Conservation (phyloP, 2,113 vertebrate species). For the Merops nubicus region DNA sequence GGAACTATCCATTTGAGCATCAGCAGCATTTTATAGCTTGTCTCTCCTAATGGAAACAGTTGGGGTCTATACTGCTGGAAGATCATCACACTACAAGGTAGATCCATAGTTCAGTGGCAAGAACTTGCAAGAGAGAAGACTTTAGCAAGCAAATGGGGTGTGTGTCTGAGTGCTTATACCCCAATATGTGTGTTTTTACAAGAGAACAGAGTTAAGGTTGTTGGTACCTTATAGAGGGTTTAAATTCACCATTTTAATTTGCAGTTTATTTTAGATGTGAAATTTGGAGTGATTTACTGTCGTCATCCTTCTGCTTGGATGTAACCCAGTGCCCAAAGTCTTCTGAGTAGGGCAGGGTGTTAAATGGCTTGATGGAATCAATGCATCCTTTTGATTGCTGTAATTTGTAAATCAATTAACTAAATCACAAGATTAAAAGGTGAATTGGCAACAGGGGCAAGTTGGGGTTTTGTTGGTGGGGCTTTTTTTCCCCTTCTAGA, state of each 20-base stretch:
- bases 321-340: background rate
- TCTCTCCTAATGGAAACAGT: background rate
- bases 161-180: background rate
- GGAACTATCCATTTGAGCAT: background rate
- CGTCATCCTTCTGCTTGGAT: rapidly evolving
- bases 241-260: background rate
- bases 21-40: background rate
- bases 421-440: background rate
- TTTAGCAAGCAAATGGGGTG: background rate
- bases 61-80: background rate
- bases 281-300: too few relatives aligned
- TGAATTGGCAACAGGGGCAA: background rate
- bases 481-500: background rate
- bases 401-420: conserved; percentile 12
- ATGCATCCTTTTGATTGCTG: background rate
- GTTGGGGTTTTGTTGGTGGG: background rate
- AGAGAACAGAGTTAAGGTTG: background rate
- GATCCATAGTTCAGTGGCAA: background rate
- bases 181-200: too few relatives aligned
- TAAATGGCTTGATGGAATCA: background rate
- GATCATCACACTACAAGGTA: background rate
- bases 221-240: background rate
- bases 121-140: background rate
- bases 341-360: background rate
- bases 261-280: background rate